Conservation (phyloP, 2,888 invertebrate species). For the Mylabris sibirica region DNA sequence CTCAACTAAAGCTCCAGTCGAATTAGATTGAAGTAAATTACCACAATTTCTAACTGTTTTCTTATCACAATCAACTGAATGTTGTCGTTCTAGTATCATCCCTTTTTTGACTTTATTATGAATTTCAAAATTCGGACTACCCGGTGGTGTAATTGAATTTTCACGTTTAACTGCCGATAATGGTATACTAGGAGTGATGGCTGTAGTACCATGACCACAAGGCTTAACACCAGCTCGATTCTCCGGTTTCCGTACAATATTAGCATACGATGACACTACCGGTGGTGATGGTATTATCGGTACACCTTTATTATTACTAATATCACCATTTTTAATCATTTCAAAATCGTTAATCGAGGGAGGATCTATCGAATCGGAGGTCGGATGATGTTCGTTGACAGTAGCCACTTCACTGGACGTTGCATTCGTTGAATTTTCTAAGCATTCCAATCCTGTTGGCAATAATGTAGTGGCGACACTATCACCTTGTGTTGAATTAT, state of each 20-base stretch:
- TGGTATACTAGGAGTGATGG: slow-evolving; percentile 54
- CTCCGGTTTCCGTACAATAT: slow-evolving; percentile 37
- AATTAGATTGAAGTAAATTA: slow-evolving; percentile 28
- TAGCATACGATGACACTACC: slow-evolving; percentile 43
- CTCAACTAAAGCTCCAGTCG: slow-evolving; percentile 20
- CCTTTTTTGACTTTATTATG: slow-evolving; percentile 39
- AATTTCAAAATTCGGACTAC: slow-evolving; percentile 54
- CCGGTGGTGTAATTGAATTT: slow-evolving; percentile 49
- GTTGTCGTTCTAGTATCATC: slow-evolving; percentile 31
- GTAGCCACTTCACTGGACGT: slow-evolving; percentile 45
- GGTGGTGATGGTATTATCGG: slow-evolving; percentile 30
- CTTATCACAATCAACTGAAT: slow-evolving; percentile 20
- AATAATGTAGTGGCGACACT: slow-evolving; percentile 44
- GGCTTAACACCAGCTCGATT: slow-evolving; percentile 52
- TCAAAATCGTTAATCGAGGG: slow-evolving; percentile 40
- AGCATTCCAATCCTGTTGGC: slow-evolving; percentile 44
- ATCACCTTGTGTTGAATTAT: slow-evolving; percentile 49
- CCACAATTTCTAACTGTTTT: slow-evolving; percentile 34
- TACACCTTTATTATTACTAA: slow-evolving; percentile 30
- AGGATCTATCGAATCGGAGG: slow-evolving; percentile 41
- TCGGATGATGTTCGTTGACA: slow-evolving; percentile 44
- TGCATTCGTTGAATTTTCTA: slow-evolving; percentile 50
- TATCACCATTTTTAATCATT: slow-evolving; percentile 19
- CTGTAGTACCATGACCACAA: slow-evolving; percentile 59
- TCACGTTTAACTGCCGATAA: slow-evolving; percentile 41